Evolutionary conservation across 2,888 invertebrate species (phyloP).

Genomic region (Zygogramma bicolorata): DNA sequence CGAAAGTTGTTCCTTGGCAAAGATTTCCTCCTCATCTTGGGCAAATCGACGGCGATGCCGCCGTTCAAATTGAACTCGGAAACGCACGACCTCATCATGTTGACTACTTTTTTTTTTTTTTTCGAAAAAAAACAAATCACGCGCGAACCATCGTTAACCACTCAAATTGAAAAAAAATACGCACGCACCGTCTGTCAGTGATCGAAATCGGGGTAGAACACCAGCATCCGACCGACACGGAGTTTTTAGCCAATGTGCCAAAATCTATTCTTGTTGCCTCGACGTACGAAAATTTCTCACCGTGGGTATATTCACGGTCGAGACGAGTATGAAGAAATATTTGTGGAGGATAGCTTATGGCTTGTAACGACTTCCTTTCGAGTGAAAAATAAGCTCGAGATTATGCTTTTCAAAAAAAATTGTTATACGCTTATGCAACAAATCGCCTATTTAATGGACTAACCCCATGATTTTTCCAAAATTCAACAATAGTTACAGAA

Average conservation of each 20-base stretch:
- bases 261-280: slow-evolving; percentile 60
- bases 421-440: not conserved
- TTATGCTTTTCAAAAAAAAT: not conserved
- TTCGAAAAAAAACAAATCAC: slow-evolving; percentile 5
- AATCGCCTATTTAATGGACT: not conserved
- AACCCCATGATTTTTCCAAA: not conserved
- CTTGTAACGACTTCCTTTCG: slow-evolving; percentile 6
- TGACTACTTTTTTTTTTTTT: slow-evolving; percentile 23
- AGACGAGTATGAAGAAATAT: slow-evolving; percentile 1
- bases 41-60: slow-evolving; percentile 38
- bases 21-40: slow-evolving; percentile 61
- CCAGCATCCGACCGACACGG: slow-evolving; percentile 35
- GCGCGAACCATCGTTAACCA: not conserved
- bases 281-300: slow-evolving; percentile 31
- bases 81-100: slow-evolving; percentile 54
- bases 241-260: slow-evolving; percentile 55
- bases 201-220: slow-evolving; percentile 46
- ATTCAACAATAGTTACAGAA: no score
- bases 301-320: slow-evolving; percentile 4
- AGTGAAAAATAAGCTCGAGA: not conserved
- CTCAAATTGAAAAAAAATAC: no score
- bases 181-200: no score
- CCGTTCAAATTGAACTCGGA: slow-evolving; percentile 54
- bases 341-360: slow-evolving; percentile 1
- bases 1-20: slow-evolving; percentile 77